Percentiles rank a stretch among this genome's conserved stretches.
Conservation (phyloP, 2,113 vertebrate genomes). For the Rhinolophus ferrumequinum region DNA sequence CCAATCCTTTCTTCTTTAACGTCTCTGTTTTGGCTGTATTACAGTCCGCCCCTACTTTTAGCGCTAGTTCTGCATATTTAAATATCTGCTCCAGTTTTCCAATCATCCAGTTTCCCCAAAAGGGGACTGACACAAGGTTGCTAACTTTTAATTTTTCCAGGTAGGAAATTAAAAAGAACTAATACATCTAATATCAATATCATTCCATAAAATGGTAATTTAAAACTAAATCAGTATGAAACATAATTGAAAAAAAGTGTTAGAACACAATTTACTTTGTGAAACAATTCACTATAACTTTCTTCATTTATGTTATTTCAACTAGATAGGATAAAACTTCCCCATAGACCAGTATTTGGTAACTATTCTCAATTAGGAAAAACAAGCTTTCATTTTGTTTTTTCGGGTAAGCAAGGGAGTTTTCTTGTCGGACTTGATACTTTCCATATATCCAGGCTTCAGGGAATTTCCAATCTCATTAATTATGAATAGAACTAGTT, state of each 20-base stretch:
- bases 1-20: neutral
- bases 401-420: neutral
- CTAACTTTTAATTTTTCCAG: neutral
- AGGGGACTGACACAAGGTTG: neutral
- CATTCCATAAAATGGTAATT: neutral
- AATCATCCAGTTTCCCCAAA: neutral
- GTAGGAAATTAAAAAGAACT: neutral
- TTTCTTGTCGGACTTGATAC: neutral
- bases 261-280: neutral
- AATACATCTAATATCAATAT: neutral
- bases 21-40: neutral
- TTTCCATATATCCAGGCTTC: neutral
- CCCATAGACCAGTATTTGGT: neutral
- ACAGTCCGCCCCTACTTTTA: too few species aligned
- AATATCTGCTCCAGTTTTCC: neutral
- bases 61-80: neutral
- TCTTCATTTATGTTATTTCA: constrained; percentile 18
- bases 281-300: neutral
- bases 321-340: neutral
- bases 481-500: neutral
- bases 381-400: neutral
- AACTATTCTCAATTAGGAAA: constrained; percentile 22
- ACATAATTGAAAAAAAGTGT: neutral
- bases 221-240: neutral
- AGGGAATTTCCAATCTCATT: neutral